phyloP scores from a whole-genome alignment of 2,113 vertebrate species.

The Crotalus helleri region DNA sequence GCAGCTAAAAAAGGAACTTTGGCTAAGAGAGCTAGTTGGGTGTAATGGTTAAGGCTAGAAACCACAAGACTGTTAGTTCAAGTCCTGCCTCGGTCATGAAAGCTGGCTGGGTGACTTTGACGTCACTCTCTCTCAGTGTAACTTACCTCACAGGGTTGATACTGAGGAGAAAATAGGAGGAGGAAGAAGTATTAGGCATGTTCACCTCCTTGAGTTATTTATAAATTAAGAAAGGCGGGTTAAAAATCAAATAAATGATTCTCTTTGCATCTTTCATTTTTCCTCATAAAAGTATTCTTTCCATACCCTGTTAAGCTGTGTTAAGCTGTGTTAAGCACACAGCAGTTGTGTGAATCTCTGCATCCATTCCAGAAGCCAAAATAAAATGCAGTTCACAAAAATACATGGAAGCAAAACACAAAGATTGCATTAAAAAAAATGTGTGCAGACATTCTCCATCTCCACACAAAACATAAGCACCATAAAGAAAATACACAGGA shows the following conservation, averaged over 20 bases:
- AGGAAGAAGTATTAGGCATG: background rate
- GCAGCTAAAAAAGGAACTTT: background rate
- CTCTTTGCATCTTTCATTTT: background rate
- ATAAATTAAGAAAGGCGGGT: background rate
- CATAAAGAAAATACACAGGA: background rate
- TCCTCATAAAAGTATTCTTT: background rate
- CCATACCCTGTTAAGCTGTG: background rate
- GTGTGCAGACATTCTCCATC: background rate
- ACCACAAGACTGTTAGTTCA: background rate
- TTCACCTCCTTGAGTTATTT: background rate
- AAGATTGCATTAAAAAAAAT: background rate
- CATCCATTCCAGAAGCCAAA: background rate
- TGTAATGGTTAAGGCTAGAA: background rate
- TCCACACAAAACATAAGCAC: background rate
- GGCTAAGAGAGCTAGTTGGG: background rate
- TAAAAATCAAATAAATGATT: background rate
- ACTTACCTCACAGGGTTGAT: background rate
- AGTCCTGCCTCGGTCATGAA: background rate
- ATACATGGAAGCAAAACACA: background rate
- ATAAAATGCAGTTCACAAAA: background rate
- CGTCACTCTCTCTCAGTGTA: background rate
- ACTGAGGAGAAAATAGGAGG: background rate
- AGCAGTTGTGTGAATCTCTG: background rate
- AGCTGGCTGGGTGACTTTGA: background rate
- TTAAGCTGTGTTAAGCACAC: background rate